A percentile compares a stretch with the other conserved stretches of the same genome.
These are phyloP conservation scores for Axea sp. DNA, from an alignment of 2,888 invertebrate species.

Conservation along the genomic window DNA sequence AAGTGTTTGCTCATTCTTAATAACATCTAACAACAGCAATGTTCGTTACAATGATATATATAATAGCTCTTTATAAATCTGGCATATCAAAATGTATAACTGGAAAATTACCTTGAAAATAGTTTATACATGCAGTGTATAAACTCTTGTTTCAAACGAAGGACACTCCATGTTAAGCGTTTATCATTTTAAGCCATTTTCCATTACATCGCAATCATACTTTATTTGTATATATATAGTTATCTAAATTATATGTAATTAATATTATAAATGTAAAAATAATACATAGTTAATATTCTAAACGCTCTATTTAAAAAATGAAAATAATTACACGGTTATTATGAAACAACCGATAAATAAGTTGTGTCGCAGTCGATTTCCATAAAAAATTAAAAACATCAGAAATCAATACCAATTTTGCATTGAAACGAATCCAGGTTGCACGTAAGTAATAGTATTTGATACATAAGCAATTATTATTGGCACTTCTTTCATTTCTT, in stretches of 20 bases:
- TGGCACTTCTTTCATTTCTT: slow-evolving; percentile 72
- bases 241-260: not conserved
- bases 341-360: not conserved
- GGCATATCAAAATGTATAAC: slow-evolving; percentile 23
- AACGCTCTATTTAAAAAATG: not conserved
- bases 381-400: not conserved
- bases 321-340: not conserved
- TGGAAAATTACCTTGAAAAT: slow-evolving; percentile 25
- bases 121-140: slow-evolving; percentile 7
- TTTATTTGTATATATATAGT: no score
- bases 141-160: no score
- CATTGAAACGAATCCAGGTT: slow-evolving; percentile 72
- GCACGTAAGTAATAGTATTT: slow-evolving; percentile 72
- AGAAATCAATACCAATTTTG: slow-evolving; percentile 69
- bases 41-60: no score
- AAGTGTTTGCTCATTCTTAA: slow-evolving; percentile 2
- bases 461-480: slow-evolving; percentile 74
- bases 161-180: not conserved
- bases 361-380: not conserved
- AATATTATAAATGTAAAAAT: no score
- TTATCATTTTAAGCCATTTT: not conserved
- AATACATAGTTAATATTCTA: no score
- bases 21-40: slow-evolving; percentile 26
- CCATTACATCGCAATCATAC: no score
- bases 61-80: slow-evolving; percentile 17